These are phyloP conservation scores for Remorina albescens DNA, from an alignment of 2,797 vertebrate species.

Conservation along the genomic window DNA sequence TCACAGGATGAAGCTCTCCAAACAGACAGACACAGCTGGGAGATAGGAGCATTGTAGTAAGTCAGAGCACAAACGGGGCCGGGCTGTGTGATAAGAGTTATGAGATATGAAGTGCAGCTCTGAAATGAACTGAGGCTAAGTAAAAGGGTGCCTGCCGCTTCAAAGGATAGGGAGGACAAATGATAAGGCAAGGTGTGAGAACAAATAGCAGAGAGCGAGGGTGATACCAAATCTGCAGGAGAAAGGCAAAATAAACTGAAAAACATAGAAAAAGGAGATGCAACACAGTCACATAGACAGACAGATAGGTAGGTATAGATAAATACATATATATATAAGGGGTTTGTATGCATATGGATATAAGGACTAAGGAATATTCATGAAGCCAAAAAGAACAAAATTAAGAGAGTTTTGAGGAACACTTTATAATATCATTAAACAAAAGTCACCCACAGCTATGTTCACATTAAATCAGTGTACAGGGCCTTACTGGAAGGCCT, in stretches of 20 bases:
- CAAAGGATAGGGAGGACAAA: constrained; percentile 12
- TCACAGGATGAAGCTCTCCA: constrained; percentile 6
- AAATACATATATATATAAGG: neutral
- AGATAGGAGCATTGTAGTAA: constrained; percentile 21
- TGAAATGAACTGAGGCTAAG: constrained; percentile 54
- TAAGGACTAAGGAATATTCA: neutral
- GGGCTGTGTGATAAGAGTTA: constrained; percentile 52
- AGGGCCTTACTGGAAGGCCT: too few relatives aligned
- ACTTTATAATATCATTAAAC: neutral
- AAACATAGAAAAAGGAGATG: neutral
- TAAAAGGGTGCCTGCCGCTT: constrained; percentile 34
- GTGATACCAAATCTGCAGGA: neutral
- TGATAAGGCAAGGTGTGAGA: constrained; percentile 51
- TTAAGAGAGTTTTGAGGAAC: neutral
- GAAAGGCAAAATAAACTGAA: constrained; percentile 11
- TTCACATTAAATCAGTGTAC: neutral
- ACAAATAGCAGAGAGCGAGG: constrained; percentile 17
- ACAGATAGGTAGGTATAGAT: constrained; percentile 7
- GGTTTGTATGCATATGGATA: neutral
- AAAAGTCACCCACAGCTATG: neutral
- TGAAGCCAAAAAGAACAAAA: too few relatives aligned
- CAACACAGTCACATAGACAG: constrained; percentile 1
- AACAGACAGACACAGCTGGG: neutral
- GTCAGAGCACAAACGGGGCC: constrained; percentile 22
- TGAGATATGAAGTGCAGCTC: constrained; percentile 40